phyloP scores from a whole-genome alignment of 1,140 invertebrate genomes.

The Calosoma granatense region DNA sequence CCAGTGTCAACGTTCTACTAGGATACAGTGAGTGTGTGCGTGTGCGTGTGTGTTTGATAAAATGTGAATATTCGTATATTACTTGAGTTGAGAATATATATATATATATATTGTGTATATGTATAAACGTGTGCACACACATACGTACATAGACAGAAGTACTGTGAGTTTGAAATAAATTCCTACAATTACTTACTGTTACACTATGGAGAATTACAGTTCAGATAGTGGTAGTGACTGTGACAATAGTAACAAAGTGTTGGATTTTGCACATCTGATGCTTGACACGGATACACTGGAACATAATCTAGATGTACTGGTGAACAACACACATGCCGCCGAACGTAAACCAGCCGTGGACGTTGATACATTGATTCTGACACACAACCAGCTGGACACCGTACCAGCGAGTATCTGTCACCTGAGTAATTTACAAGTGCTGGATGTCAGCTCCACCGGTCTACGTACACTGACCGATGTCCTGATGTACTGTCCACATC shows the following conservation, averaged over 20 bases:
- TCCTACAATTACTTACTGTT: no score
- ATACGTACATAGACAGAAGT: no score
- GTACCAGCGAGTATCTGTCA: constrained; percentile 41
- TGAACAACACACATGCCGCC: constrained; percentile 40
- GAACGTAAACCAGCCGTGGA: constrained; percentile 44
- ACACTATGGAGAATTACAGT: constrained; percentile 69
- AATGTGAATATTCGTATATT: no score
- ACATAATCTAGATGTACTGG: constrained; percentile 42
- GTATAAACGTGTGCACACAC: no score
- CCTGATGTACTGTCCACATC: constrained; percentile 56
- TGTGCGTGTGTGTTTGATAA: no score
- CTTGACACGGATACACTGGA: constrained; percentile 47
- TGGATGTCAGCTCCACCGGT: constrained; percentile 86
- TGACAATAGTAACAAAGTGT: constrained; percentile 50
- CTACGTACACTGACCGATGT: constrained; percentile 64
- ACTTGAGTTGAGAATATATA: no score
- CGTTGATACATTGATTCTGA: constrained; percentile 58
- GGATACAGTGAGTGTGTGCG: no score
- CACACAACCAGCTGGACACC: constrained; percentile 54
- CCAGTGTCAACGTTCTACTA: no score
- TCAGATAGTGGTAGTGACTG: constrained; percentile 73
- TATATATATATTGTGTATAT: no score
- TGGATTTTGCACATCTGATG: constrained; percentile 58
- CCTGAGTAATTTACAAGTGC: constrained; percentile 56
- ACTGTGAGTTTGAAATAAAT: no score